Base-by-base conservation (phyloP, 2,888 invertebrate genomes). In the Chromoteleia sp. region DNA sequence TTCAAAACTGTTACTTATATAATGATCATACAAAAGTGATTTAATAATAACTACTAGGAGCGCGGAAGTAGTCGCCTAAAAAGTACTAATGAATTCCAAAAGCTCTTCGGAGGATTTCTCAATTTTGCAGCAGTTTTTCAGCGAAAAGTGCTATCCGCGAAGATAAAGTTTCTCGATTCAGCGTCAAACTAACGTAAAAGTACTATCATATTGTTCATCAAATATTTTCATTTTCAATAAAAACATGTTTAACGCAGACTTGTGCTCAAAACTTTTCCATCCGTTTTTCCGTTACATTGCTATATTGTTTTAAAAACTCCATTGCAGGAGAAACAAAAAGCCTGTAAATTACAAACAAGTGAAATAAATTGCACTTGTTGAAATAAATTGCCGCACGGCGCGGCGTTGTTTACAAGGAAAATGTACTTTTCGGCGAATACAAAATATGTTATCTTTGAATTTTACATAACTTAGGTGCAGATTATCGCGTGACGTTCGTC, bases 361-460 rank as follows among this genome's bases (percentile, higher is more conserved):
- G 29, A 67, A 67, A 67, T 67, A 54, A 67, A 67, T 67, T 67
- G 43, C 43, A 43, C 41, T 67, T 30, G 39, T 63, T 63, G 12
- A 36, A 29, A n/a, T n/a, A n/a, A n/a, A n/a, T n/a, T n/a, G n/a
- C n/a, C n/a, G n/a, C n/a, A n/a, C 14, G 4, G 41, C 5, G 17
- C 21, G 43, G 14, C 45, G 30, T 17, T 61, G 61, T 30, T 61
- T 45, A 29, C 25, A 10, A 19, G 21, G 6, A 29, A 52, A 25
- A 65, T 52, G 36, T 52, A 33, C 48, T 33, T 33, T 50, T 14
- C 19, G 5, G 19, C 14, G 33, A 39, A 14, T 15, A 39, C 36
- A 65, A 65, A 65, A 65, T 52, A 65, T 52, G 12, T 10, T 48
- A 10, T 36, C 2, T 39, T 65, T 25, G 50, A 52, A 50, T 50